Evolutionary conservation across 1,140 invertebrate species (phyloP), one percentile per base, ranked within the genome.

Genomic region (Chironomus striatipennis): DNA sequence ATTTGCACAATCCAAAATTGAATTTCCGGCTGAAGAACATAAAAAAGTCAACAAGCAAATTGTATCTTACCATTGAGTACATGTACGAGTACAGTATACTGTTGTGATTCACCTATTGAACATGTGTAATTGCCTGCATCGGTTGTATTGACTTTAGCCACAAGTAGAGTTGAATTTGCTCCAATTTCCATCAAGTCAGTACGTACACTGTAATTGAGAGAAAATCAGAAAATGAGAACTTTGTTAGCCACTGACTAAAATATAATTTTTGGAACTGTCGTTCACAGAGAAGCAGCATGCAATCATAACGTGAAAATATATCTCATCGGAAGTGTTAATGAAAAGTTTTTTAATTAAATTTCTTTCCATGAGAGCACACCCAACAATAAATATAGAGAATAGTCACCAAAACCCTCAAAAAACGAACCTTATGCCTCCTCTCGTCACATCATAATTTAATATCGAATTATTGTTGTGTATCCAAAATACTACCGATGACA

Each of bases 61-160:
- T 73, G 17, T 42, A 34, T 74, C 85, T 85, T 85, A 91, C 90
- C 90, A 81, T 90, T 91, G 64, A 91, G 84, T 67, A 91, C 89
- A 76, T 91, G 90, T 43, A 91, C 89, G 43, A 90, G 85, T 74
- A 91, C 87, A 4, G 86, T 89, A 74, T 90, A 88, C 5, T 87
- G 85, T 75, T 88, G 84, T 57, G 89, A 89, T 65, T 85, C 84
- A 65, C 85, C 84, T 75, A 92, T 89, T 21, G 88, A 86, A 79
- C 91, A 92, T 7, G 90, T 91, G 83, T 93, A 93, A 81, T 93
- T 93, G 10, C 91, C 92, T 21, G 89, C 90, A 81, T 93, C 91
- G 74, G 85, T 84, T 79, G 89, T 88, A 78, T 89, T 88, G 67
- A 92, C 90, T 77, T 89, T 87, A 65, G 90, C 88, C 78, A 93